These are phyloP conservation scores for Rhinella marina DNA, from an alignment of 2,797 vertebrate genomes.

Conservation along the genomic window DNA sequence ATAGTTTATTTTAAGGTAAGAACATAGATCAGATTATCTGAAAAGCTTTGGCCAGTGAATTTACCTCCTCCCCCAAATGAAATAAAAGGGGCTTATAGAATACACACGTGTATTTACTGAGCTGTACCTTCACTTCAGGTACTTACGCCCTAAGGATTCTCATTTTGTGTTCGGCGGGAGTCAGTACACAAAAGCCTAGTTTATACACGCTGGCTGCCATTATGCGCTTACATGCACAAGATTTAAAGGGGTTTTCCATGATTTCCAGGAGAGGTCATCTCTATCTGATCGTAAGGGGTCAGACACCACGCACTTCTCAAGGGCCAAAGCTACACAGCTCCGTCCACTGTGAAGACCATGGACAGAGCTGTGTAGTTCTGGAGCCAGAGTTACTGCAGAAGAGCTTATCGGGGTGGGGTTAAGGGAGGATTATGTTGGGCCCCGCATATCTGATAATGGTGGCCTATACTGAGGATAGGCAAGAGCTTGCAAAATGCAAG, in stretches of 20 bases:
- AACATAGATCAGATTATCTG: constrained; percentile 66
- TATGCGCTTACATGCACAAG: background rate
- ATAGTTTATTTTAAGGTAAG: constrained; percentile 62
- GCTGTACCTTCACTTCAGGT: background rate
- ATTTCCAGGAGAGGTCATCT: too few species aligned
- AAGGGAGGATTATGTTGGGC: too few species aligned
- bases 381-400: too few species aligned
- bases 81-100: constrained; percentile 5
- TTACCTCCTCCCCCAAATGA: background rate
- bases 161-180: background rate
- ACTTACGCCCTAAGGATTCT: background rate
- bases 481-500: too few species aligned
- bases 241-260: background rate
- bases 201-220: background rate
- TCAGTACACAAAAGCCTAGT: background rate
- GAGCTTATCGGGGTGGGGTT: too few species aligned
- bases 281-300: too few species aligned
- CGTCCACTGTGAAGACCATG: too few species aligned
- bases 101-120: background rate
- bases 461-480: too few species aligned
- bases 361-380: too few species aligned
- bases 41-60: constrained; percentile 64
- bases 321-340: too few species aligned
- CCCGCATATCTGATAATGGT: too few species aligned
- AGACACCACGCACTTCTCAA: too few species aligned